Evolutionary conservation across 1,140 invertebrate species (phyloP).

Genomic region (Subanguina moxae): DNA sequence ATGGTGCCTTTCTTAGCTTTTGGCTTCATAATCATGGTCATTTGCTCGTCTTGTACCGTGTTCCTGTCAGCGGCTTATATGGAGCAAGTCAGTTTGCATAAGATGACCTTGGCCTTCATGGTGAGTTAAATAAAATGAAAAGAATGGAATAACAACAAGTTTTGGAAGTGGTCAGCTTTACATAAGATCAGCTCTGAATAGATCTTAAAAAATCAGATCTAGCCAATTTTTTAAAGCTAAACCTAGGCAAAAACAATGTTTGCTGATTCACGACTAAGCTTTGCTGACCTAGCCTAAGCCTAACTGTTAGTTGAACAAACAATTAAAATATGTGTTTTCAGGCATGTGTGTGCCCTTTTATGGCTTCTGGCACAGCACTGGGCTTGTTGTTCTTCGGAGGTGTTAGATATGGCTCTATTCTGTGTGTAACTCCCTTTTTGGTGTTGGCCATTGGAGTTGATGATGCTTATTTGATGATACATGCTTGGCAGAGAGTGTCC

Average conservation of each 20-base stretch:
- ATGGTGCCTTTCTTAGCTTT: constrained; percentile 44
- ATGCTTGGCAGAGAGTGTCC: constrained; percentile 46
- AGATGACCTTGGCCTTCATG: constrained; percentile 19
- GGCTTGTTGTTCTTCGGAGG: constrained; percentile 46
- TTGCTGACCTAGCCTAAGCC: too few relatives aligned
- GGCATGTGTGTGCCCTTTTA: constrained; percentile 49
- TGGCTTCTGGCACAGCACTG: constrained; percentile 51
- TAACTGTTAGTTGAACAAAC: too few relatives aligned
- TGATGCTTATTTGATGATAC: constrained; percentile 52
- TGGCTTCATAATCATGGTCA: constrained; percentile 47
- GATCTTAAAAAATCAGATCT: too few relatives aligned
- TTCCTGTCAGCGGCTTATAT: constrained; percentile 44
- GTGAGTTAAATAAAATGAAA: too few relatives aligned
- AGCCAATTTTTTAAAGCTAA: background rate
- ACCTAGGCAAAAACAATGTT: constrained; percentile 1
- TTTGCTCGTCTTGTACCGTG: constrained; percentile 40
- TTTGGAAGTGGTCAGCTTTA: too few relatives aligned
- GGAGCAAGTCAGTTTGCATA: constrained; percentile 41
- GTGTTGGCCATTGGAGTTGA: constrained; percentile 54
- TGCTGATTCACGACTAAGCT: too few relatives aligned
- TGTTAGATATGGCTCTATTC: constrained; percentile 45
- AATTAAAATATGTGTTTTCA: too few relatives aligned
- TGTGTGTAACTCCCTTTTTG: constrained; percentile 57
- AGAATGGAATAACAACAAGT: too few relatives aligned
- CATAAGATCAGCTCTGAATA: too few relatives aligned